A percentile compares a stretch with the other conserved stretches of the same genome.
phyloP scores from a whole-genome alignment of 2,113 vertebrate genomes.

The Nestor notabilis region DNA sequence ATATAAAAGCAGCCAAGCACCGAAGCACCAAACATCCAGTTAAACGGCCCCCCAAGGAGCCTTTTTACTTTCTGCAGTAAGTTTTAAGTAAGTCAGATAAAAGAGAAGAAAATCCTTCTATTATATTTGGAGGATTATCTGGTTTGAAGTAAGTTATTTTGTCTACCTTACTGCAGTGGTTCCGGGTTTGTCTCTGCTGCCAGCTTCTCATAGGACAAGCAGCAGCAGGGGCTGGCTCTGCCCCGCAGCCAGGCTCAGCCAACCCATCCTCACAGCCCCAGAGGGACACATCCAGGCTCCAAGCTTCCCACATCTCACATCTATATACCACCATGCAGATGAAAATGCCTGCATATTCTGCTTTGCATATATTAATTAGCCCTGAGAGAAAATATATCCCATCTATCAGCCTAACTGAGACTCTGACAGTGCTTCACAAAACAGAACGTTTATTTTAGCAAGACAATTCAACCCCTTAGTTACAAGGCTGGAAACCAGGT shows the following conservation, averaged over 20 bases:
- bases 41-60: not conserved
- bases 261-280: not conserved
- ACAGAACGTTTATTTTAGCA: not conserved
- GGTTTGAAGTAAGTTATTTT: not conserved
- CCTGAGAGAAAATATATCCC: not conserved
- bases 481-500: not conserved
- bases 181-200: not conserved
- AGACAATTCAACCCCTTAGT: not conserved
- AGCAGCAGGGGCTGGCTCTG: not conserved
- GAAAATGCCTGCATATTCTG: not conserved
- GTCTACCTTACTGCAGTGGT: not conserved
- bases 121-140: not conserved
- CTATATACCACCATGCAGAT: not conserved
- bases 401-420: not conserved
- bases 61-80: not conserved
- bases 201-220: not conserved
- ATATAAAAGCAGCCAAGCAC: not conserved
- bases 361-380: not conserved
- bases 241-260: not conserved
- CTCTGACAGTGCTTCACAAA: not conserved
- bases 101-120: not conserved
- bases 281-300: not conserved
- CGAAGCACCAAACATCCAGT: not conserved
- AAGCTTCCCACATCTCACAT: not conserved
- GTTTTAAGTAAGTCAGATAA: not conserved